Base-by-base conservation (phyloP, 2,797 vertebrate genomes). In the Spatula versicolor region DNA sequence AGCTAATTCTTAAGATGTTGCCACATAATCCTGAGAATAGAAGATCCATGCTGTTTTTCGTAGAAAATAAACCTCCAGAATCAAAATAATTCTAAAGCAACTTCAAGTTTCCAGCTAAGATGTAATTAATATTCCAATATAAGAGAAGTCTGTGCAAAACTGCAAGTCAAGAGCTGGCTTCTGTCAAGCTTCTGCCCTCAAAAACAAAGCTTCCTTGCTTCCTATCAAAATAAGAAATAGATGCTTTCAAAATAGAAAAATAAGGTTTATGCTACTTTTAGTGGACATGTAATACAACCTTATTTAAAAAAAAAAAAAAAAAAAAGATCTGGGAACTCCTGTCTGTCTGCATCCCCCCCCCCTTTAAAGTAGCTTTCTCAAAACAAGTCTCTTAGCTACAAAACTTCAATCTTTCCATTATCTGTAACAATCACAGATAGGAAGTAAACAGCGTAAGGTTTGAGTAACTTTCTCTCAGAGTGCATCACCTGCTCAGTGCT, bases 401-500 rank as follows among this genome's bases (percentile, higher is more conserved):
- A 8, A 11, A 8, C 58, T 35, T 1, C 3, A 4, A 46, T 9
- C n/a, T 76, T 20, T 12, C 37, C 46, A 3, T 52, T 43, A 45
- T 15, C 77, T 22, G 0, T 3, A 71, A 30, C 2, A 17, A 22
- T 11, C 20, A 25, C 35, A 37, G 41, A 11, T 5, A 55, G 0
- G 11, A 45, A 33, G 13, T 5, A 9, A n/a, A 91, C 46, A 52
- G 4, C 0, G 0, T 17, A 4, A 60, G 59, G 73, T 74, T 3
- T 1, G 52, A 56, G 56, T 5, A 0, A 23, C 62, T 77, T 83
- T 73, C 48, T 20, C 19, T 8, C 30, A 14, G 67, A 56, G 63
- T 0, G 1, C 7, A 6, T 19, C 18, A 5, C 16, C 8, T 48
- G 21, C 48, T 48, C 28, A 10, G 22, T 1, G 23, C 14, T 55